Evolutionary conservation across 2,797 vertebrate species (phyloP).

Genomic region (Pelodytes ibericus): DNA sequence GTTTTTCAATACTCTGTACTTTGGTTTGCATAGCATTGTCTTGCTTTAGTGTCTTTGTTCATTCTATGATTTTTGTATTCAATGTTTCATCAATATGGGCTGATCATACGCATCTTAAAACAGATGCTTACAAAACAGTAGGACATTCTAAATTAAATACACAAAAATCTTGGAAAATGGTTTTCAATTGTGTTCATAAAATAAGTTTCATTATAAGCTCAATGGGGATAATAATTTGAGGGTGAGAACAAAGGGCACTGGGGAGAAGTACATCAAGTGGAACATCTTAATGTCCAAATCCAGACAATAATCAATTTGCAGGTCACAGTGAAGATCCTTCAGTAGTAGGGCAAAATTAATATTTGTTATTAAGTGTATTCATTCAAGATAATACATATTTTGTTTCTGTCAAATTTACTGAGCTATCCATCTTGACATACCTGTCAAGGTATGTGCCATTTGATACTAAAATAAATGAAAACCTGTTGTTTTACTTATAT

Average conservation of each 20-base stretch:
- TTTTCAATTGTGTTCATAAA: conserved; percentile 39
- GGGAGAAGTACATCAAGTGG: conserved; percentile 15
- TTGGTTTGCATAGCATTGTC: too few relatives aligned
- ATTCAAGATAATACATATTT: too few relatives aligned
- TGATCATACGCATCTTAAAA: conserved; percentile 9
- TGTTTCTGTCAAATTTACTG: too few relatives aligned
- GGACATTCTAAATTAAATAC: conserved; percentile 9
- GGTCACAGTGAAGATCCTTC: conserved; percentile 3
- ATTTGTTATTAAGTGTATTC: too few relatives aligned
- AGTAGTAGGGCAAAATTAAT: too few relatives aligned
- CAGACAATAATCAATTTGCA: conserved; percentile 31
- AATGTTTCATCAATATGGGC: background rate
- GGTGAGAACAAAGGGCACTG: conserved; percentile 18
- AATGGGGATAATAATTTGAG: conserved; percentile 34
- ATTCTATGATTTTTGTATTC: too few relatives aligned
- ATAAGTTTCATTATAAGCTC: conserved; percentile 50
- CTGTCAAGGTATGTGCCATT: too few relatives aligned
- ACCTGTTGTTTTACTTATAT: too few relatives aligned
- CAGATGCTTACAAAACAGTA: conserved; percentile 25
- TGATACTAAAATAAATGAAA: too few relatives aligned
- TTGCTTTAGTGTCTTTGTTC: too few relatives aligned
- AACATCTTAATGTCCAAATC: conserved; percentile 4
- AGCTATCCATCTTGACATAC: too few relatives aligned
- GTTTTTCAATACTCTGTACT: too few relatives aligned
- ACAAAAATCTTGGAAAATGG: conserved; percentile 3